Base-by-base conservation (phyloP, 1,140 invertebrate genomes). In the Bombus pascuorum region DNA sequence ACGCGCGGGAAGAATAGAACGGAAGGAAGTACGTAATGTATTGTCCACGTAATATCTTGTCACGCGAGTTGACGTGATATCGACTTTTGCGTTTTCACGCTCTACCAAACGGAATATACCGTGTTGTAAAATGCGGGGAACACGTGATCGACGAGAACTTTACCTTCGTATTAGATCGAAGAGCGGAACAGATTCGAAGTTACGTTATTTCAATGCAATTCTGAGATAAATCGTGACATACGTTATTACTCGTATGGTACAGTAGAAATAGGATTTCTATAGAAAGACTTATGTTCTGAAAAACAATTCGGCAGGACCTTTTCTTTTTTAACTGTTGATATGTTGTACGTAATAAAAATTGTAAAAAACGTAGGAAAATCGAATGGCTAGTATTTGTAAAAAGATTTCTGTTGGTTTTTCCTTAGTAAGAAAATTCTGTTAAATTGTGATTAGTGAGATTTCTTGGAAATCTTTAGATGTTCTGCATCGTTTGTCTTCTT, bases 31-130 rank as follows among this genome's bases (percentile, higher is more conserved):
- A 78, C 53, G 39, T 87, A 80, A 79, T 81, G 79, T 83, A 89
- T 86, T 89, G 85, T 83, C 80, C 83, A 57, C 75, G 78, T 89
- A 89, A 89, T 86, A 88, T 79, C 66, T 71, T 44, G 82, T 88
- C 78, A 72, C 78, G 71, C 59, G 74, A 81, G 70, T 66, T 70
- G 37, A 62, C 57, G 80, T 42, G 68, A 59, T 79, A 86, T 88
- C 78, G 81, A 88, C 74, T 81, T 85, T 77, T 75, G 47, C 53
- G 57, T 78, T 77, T 86, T 86, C 75, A 66, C 65, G 74, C 47
- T 72, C 44, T 47, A 77, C 47, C 77, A 75, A 91, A 89, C 87
- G 87, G 90, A 90, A 91, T 92, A 87, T 89, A 88, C 77, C 39
- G 42, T 28, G 28, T 32, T 76, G 32, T 66, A 80, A 57, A 59